These are phyloP conservation scores for Andrena bicolor DNA, from an alignment of 2,888 invertebrate genomes.

Conservation along the genomic window DNA sequence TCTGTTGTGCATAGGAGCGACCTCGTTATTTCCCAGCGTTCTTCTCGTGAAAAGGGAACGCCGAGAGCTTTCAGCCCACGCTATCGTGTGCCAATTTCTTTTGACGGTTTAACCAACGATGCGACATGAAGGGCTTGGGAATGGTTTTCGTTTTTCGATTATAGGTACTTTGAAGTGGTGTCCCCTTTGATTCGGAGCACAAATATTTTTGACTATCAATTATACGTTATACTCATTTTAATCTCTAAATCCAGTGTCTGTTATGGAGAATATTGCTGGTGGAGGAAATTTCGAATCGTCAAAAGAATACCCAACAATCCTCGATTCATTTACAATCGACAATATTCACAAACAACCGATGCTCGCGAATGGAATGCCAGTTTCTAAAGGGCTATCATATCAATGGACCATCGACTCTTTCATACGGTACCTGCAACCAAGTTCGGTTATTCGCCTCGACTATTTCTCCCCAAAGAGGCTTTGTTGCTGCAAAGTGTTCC, in stretches of 20 bases:
- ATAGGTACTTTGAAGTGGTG: too few species aligned
- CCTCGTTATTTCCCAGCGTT: slow-evolving; percentile 20
- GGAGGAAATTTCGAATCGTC: background rate
- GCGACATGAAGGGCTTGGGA: background rate
- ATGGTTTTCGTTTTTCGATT: background rate
- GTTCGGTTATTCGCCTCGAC: background rate
- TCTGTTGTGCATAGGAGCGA: slow-evolving; percentile 50
- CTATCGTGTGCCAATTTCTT: slow-evolving; percentile 34
- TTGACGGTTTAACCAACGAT: slow-evolving; percentile 23
- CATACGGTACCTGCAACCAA: background rate
- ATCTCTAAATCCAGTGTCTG: too few species aligned
- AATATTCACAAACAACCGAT: background rate
- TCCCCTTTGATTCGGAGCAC: background rate
- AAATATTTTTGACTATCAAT: too few species aligned
- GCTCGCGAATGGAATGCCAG: background rate
- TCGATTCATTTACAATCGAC: background rate
- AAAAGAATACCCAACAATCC: background rate
- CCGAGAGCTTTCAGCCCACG: slow-evolving; percentile 23
- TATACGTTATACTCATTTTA: too few species aligned
- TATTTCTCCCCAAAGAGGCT: slow-evolving; percentile 25
- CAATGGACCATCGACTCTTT: background rate
- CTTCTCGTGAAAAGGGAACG: slow-evolving; percentile 1
- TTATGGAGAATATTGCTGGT: background rate
- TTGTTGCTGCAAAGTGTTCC: slow-evolving; percentile 13
- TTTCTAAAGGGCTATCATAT: background rate